Base-by-base conservation (phyloP, 2,797 vertebrate genomes). In the Holocentrus rufus region DNA sequence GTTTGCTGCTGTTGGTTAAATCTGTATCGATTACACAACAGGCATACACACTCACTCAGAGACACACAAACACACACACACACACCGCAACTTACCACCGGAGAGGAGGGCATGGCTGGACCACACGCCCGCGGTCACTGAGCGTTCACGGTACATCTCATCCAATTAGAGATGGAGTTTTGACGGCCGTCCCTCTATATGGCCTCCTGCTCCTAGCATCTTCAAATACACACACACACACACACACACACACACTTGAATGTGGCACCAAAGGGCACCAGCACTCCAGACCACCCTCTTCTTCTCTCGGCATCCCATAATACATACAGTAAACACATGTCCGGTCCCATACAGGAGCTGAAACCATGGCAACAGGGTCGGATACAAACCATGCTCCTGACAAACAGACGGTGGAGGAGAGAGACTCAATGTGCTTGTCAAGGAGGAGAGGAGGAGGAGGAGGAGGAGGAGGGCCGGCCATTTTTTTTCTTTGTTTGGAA, bases 281-380 rank as follows among this genome's bases (percentile, higher is more conserved):
- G 75, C 79, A 60, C 85, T 76, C 75, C 39, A 60, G 59, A 22
- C 70, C 73, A 60, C 89, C 88, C 63, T 65, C 72, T 82, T 72
- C 85, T 70, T 82, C 85, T 88, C 82, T 86, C 85, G 76, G 69
- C 82, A 77, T 87, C 80, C 83, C 72, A 87, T 87, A 90, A 85
- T 80, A 65, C 81, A 88, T 86, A 91, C 78, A 88, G 85, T 85
- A 85, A 90, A 92, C 87, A 89, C 79, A 90, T 85, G 90, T 87
- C 80, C 64, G 22, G 61, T 55, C 67, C 50, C 52, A 79, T 74
- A 68, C 76, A 36, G 73, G 66, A 80, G 75, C 63, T 72, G 89
- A 74, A 91, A 87, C 92, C 90, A 91, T 86, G 87, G 91, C 79
- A 78, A 93, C 91, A 5, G 77, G 77, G 81, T 87, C 90, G 85